A percentile compares a stretch with the other conserved stretches of the same genome.
These are phyloP conservation scores for Bombyx mandarina DNA, from an alignment of 1,140 invertebrate species.

Conservation along the genomic window DNA sequence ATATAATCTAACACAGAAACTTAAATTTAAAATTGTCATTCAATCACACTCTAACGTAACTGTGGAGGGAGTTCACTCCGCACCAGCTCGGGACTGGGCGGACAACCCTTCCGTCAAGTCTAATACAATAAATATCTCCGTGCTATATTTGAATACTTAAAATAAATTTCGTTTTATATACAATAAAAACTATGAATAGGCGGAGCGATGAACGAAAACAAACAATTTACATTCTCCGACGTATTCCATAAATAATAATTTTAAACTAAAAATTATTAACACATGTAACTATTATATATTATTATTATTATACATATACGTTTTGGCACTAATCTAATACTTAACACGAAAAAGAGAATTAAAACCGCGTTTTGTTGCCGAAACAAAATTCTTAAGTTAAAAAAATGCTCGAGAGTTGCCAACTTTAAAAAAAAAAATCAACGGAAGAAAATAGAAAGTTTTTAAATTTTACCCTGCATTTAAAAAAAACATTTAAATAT, in stretches of 20 bases:
- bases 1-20: not conserved
- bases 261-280: conserved; percentile 55
- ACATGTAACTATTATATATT: conserved; percentile 24
- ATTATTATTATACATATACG: conserved; percentile 15
- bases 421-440: no score
- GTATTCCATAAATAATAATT: conserved; percentile 11
- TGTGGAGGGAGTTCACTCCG: no score
- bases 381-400: no score
- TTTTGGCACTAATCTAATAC: conserved; percentile 64
- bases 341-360: conserved; percentile 11
- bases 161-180: not conserved
- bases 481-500: no score
- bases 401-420: no score
- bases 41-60: not conserved
- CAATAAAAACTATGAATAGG: conserved; percentile 23
- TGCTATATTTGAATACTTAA: no score
- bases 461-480: no score
- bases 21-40: not conserved
- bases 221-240: conserved; percentile 24
- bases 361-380: no score
- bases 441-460: no score
- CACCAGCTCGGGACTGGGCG: no score
- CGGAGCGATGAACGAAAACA: conserved; percentile 27
- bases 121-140: no score
- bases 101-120: no score